These are phyloP conservation scores for Synodontis membranacea DNA, from an alignment of 2,113 vertebrate genomes.

Conservation along the genomic window DNA sequence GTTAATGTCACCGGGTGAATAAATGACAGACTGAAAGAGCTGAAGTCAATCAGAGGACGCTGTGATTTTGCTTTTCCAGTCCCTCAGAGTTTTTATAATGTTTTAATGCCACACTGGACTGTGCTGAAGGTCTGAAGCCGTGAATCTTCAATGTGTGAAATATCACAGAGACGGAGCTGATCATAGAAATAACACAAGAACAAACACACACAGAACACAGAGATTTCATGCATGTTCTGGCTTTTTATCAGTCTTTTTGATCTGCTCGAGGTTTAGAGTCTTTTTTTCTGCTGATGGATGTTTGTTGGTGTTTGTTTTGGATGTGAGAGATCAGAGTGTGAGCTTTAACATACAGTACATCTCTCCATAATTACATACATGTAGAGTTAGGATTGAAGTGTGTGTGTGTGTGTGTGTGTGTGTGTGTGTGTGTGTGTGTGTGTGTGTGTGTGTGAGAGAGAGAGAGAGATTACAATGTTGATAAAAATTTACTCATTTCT, in stretches of 20 bases:
- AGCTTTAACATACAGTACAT: not conserved
- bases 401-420: constrained; percentile 3
- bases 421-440: too few relatives aligned
- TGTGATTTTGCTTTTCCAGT: not conserved
- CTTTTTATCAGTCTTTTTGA: too few relatives aligned
- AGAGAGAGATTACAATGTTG: too few relatives aligned
- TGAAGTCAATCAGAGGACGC: not conserved
- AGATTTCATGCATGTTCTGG: not conserved
- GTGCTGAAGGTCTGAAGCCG: not conserved
- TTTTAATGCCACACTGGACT: not conserved
- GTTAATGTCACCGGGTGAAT: not conserved
- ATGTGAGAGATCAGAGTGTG: not conserved
- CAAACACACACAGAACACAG: too few relatives aligned
- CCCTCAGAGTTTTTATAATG: not conserved
- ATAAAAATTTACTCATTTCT: too few relatives aligned
- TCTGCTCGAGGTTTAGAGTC: too few relatives aligned
- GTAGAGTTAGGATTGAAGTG: not conserved
- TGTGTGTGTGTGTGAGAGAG: too few relatives aligned
- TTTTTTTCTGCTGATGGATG: too few relatives aligned
- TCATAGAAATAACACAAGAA: too few relatives aligned
- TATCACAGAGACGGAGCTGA: not conserved
- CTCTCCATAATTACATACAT: not conserved
- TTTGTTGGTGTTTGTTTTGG: too few relatives aligned
- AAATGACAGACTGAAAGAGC: not conserved
- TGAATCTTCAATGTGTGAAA: not conserved